Evolutionary conservation across 2,888 invertebrate species (phyloP).

Genomic region (Monochamus alternatus): DNA sequence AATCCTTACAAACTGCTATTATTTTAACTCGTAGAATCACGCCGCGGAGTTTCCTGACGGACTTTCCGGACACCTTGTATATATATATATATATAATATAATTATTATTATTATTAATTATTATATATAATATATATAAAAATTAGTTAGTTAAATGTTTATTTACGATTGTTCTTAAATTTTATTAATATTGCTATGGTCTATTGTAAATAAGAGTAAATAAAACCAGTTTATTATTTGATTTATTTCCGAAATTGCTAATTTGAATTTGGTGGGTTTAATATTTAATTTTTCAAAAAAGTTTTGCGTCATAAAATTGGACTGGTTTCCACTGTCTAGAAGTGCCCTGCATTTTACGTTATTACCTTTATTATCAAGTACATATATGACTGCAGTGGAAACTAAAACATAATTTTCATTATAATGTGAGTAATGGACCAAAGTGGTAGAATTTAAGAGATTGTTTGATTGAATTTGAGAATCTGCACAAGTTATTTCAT

Average conservation of each 20-base stretch:
- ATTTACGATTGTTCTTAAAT: no score
- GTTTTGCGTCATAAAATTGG: constrained; percentile 40
- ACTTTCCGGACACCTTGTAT: no score
- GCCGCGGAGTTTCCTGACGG: no score
- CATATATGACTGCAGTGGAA: constrained; percentile 38
- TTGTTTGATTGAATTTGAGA: not conserved
- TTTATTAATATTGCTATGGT: no score
- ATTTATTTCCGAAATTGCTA: not conserved
- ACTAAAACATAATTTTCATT: constrained; percentile 22
- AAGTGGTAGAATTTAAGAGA: not conserved
- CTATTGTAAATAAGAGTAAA: no score
- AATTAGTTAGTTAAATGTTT: no score
- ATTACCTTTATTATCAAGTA: not conserved
- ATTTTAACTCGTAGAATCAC: no score
- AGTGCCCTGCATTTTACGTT: constrained; percentile 20
- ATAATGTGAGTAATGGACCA: not conserved
- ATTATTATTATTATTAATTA: no score
- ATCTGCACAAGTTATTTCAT: not conserved
- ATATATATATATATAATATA: no score
- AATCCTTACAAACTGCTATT: no score
- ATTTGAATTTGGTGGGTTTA: not conserved
- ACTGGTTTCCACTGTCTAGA: constrained; percentile 42
- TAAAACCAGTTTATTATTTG: no score
- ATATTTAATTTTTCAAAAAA: constrained; percentile 38
- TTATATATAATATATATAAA: no score